Conservation (phyloP, 1,140 invertebrate genomes). For the Dinoponera quadriceps region DNA sequence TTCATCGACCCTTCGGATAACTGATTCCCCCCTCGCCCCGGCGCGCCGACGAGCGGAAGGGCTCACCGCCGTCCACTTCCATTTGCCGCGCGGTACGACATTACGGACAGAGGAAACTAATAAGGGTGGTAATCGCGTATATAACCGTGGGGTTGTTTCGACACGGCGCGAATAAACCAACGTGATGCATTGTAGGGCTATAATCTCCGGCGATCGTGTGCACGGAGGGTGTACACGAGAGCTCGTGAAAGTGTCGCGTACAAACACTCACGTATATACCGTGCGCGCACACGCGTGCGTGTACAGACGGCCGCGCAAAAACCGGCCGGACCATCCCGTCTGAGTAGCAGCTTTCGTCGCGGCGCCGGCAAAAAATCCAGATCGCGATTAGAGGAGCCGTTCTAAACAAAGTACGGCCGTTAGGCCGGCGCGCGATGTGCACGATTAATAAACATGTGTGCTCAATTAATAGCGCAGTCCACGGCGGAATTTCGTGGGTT, state of each 20-base stretch:
- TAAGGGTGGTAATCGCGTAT: constrained; percentile 34
- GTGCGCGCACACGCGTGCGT: no score
- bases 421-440: constrained; percentile 40
- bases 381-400: constrained; percentile 27
- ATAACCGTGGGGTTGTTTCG: constrained; percentile 21
- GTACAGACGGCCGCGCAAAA: constrained; percentile 3
- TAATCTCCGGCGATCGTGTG: constrained; percentile 40
- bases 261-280: neutral
- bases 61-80: neutral
- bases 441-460: constrained; percentile 67
- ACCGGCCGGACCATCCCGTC: constrained; percentile 31
- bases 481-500: constrained; percentile 45
- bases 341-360: constrained; percentile 41
- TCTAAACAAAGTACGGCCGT: constrained; percentile 55
- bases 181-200: constrained; percentile 18
- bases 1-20: constrained; percentile 59
- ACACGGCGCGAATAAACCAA: constrained; percentile 42
- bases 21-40: constrained; percentile 45
- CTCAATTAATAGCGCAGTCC: constrained; percentile 64
- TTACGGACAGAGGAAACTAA: constrained; percentile 20
- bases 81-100: neutral
- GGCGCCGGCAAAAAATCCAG: constrained; percentile 38
- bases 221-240: neutral
- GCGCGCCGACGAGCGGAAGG: neutral
- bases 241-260: neutral